A percentile compares a stretch with the other conserved stretches of the same genome.
These are phyloP conservation scores for Exephanes ischioxanthus DNA, from an alignment of 2,888 invertebrate genomes.

Conservation along the genomic window DNA sequence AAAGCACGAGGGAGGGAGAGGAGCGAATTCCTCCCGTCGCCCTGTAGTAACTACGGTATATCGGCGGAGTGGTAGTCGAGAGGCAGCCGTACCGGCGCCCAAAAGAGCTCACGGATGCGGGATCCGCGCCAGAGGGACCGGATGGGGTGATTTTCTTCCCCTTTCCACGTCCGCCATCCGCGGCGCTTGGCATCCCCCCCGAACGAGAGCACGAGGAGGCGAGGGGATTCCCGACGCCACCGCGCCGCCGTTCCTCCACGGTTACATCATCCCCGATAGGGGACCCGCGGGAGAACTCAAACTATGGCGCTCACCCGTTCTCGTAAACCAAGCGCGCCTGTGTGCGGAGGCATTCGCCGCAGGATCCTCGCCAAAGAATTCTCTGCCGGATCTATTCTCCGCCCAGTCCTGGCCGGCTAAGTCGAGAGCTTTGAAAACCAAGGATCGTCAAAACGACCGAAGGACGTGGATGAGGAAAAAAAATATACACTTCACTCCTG, in stretches of 20 bases:
- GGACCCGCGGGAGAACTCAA: slow-evolving; percentile 44
- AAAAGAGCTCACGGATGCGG: slow-evolving; percentile 72
- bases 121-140: slow-evolving; percentile 63
- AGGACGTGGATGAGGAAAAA: not conserved
- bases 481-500: not conserved
- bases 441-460: not conserved
- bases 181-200: slow-evolving; percentile 12
- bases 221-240: slow-evolving; percentile 56
- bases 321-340: slow-evolving; percentile 35
- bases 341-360: slow-evolving; percentile 45
- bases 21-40: slow-evolving; percentile 32
- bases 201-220: slow-evolving; percentile 36
- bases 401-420: not conserved
- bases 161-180: slow-evolving; percentile 19
- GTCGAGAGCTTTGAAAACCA: slow-evolving; percentile 4
- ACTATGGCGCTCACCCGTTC: slow-evolving; percentile 42
- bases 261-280: slow-evolving; percentile 62
- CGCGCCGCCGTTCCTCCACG: slow-evolving; percentile 49
- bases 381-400: slow-evolving; percentile 31
- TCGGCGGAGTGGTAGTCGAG: slow-evolving; percentile 59
- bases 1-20: slow-evolving; percentile 22
- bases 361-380: slow-evolving; percentile 56
- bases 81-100: slow-evolving; percentile 74
- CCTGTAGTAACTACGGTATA: slow-evolving; percentile 37
- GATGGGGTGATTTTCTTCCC: slow-evolving; percentile 35